Percentiles rank a stretch among this genome's conserved stretches.
phyloP scores from a whole-genome alignment of 2,888 invertebrate genomes.

The Melanostoma scalare region DNA sequence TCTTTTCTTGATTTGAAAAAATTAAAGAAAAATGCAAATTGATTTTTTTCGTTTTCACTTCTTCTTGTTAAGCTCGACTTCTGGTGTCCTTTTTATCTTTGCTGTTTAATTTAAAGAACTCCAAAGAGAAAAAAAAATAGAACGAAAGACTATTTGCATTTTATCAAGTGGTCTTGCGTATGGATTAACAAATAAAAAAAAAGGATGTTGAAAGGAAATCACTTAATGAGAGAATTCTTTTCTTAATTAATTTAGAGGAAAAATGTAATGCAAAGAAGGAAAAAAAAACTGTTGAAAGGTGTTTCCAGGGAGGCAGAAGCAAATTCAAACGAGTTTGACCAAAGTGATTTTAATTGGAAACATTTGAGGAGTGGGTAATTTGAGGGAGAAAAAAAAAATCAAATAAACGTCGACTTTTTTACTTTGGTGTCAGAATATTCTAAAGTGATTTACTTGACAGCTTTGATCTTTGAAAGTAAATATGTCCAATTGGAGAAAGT shows the following conservation, averaged over 20 bases:
- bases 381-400: slow-evolving; percentile 34
- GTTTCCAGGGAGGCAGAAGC: slow-evolving; percentile 13
- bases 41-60: slow-evolving; percentile 14
- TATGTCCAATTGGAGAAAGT: not conserved
- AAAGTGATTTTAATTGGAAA: slow-evolving; percentile 70
- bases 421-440: slow-evolving; percentile 25
- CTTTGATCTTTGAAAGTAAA: slow-evolving; percentile 57
- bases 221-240: slow-evolving; percentile 72
- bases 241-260: slow-evolving; percentile 69
- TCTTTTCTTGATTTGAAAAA: slow-evolving; percentile 65
- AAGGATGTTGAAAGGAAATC: slow-evolving; percentile 68
- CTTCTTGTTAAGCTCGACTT: slow-evolving; percentile 2
- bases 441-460: slow-evolving; percentile 32
- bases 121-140: slow-evolving; percentile 11
- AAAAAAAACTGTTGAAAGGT: slow-evolving; percentile 14
- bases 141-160: slow-evolving; percentile 65
- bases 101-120: slow-evolving; percentile 53
- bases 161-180: slow-evolving; percentile 67
- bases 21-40: slow-evolving; percentile 73
- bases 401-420: slow-evolving; percentile 36
- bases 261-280: not conserved
- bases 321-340: slow-evolving; percentile 61
- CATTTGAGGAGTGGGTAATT: slow-evolving; percentile 28
- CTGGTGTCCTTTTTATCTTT: slow-evolving; percentile 33
- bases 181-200: slow-evolving; percentile 64